Conservation (phyloP, 2,113 vertebrate species). For the Anhinga rufa region DNA sequence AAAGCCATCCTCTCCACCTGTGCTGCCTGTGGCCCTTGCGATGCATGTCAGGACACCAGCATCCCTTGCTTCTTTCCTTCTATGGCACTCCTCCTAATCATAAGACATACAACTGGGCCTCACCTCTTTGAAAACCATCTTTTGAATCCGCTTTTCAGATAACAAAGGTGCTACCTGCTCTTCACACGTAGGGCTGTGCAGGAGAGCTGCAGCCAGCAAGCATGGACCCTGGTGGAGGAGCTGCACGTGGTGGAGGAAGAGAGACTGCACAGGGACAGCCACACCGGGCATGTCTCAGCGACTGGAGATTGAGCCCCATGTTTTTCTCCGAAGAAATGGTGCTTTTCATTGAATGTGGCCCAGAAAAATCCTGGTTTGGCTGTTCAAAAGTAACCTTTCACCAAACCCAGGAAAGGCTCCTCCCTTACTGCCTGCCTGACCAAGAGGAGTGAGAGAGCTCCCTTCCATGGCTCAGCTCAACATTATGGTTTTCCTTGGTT, state of each 20-base stretch:
- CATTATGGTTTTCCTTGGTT: neutral
- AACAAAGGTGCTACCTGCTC: neutral
- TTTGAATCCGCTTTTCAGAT: neutral
- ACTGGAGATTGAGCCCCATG: neutral
- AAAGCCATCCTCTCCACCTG: neutral
- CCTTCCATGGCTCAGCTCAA: neutral
- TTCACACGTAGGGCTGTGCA: rapidly evolving
- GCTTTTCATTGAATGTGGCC: neutral
- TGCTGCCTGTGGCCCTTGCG: neutral
- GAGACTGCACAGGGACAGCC: neutral
- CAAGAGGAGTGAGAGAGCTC: neutral
- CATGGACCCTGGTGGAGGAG: neutral
- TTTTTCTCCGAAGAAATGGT: neutral
- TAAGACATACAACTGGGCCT: neutral
- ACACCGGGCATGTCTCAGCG: no score
- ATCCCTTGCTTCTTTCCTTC: neutral
- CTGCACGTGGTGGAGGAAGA: neutral
- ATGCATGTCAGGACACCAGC: neutral
- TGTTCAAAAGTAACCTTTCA: neutral
- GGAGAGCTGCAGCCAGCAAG: neutral
- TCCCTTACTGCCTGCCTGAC: neutral
- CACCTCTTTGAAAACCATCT: neutral
- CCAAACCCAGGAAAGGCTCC: neutral
- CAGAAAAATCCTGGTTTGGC: neutral
- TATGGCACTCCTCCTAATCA: neutral